Evolutionary conservation across 2,888 invertebrate genomes (phyloP), one percentile per base, ranked within the genome.

Genomic region (Pteria penguin): DNA sequence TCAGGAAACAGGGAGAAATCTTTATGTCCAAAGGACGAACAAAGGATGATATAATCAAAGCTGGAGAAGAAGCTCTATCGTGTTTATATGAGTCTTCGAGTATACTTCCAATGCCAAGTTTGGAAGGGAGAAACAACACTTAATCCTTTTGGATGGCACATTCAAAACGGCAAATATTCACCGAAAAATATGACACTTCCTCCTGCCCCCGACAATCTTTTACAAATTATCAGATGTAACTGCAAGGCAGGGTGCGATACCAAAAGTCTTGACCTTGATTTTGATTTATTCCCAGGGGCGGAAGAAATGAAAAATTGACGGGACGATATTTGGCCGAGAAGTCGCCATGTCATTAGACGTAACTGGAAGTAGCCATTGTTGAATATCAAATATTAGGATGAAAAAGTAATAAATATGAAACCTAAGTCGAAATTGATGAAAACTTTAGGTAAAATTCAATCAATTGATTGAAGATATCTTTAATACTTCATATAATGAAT

Each of bases 81-180:
- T 33, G n/a, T 14, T 45, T 83, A 1, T 79, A 77, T 75, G 67
- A 69, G 72, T 63, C 18, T 76, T 5, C 36, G 84, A 33, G 81
- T 78, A 5, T 84, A 80, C 71, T 58, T 60, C 31, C 86, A 85
- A 75, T 75, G 82, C 4, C 81, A 83, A 60, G 18, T 31, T 22
- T 84, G 82, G 86, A 76, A 55, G 4, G 68, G 78, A 1, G 62
- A 52, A 4, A 57, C 68, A 1, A 52, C 57, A 3, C 24, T 79
- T 8, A 22, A 65, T 4, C 72, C 79, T n/a, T 11, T 32, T 4
- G 84, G 84, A 26, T 83, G 84, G 81, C 18, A 24, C 5, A 2
- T 68, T 27, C 4, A 45, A 2, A 18, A 61, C 11, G 57, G 62
- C 0, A 58, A 65, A 22, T 58, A 75, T 8, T 8, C 70, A 3